These are phyloP conservation scores for Notolabrus celidotus DNA, from an alignment of 2,797 vertebrate species.

Conservation along the genomic window DNA sequence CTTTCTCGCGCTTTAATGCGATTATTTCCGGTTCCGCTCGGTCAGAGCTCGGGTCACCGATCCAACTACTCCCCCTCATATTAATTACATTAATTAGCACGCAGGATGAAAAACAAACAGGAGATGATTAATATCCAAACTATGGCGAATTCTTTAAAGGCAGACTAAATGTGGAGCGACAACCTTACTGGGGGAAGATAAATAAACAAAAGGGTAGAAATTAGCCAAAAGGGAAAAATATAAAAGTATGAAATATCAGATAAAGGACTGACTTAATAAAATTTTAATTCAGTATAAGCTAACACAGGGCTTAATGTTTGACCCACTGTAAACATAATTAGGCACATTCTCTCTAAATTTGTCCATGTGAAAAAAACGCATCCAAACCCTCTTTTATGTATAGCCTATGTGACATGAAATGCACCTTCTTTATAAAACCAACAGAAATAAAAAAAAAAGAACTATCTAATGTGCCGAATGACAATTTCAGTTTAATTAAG, in stretches of 20 bases:
- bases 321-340: no score
- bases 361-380: no score
- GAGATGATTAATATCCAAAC: constrained; percentile 71
- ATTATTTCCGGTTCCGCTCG: constrained; percentile 89
- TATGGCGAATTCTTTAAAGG: constrained; percentile 69
- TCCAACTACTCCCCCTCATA: constrained; percentile 71
- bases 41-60: constrained; percentile 81
- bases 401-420: no score
- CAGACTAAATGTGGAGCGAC: constrained; percentile 44
- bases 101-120: constrained; percentile 78
- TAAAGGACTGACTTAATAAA: no score
- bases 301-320: no score
- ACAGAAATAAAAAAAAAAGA: not conserved
- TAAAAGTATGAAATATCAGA: not conserved
- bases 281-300: no score
- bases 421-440: not conserved
- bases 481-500: not conserved
- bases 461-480: not conserved
- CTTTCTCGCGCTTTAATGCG: constrained; percentile 81
- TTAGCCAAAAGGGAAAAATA: not conserved
- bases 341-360: no score
- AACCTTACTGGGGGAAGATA: not conserved
- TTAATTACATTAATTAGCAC: constrained; percentile 86
- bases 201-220: no score
- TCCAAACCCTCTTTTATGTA: no score